Evolutionary conservation across 2,797 vertebrate species (phyloP).

Genomic region (Scyliorhinus canicula): DNA sequence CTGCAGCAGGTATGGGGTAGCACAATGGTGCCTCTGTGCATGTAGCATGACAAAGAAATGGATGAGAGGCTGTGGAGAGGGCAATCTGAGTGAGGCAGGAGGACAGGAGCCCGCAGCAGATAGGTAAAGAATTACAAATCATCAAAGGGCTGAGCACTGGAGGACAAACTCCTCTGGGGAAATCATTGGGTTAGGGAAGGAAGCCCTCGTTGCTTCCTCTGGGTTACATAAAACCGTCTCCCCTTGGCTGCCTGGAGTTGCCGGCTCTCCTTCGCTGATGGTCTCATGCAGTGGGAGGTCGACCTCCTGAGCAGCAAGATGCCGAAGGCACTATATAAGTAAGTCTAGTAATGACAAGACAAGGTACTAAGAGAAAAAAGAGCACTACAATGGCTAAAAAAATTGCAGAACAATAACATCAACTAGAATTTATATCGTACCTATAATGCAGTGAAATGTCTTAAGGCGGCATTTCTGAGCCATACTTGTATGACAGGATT

Average conservation of each 20-base stretch:
- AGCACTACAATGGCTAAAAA: not conserved
- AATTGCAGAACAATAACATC: not conserved
- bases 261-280: not conserved
- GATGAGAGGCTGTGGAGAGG: no score
- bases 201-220: not conserved
- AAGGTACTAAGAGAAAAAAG: not conserved
- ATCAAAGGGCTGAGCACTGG: not conserved
- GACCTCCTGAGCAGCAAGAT: no score
- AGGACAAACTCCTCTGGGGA: not conserved
- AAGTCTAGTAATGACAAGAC: not conserved
- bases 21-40: no score
- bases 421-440: not conserved
- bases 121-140: not conserved
- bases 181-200: not conserved
- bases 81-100: no score
- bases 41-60: no score
- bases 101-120: not conserved
- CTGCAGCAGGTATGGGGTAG: no score
- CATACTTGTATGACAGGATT: not conserved
- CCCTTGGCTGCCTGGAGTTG: not conserved
- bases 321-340: not conserved
- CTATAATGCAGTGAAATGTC: not conserved
- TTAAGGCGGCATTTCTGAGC: not conserved
- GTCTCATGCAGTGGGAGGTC: not conserved
- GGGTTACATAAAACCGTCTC: no score